phyloP scores from a whole-genome alignment of 2,888 invertebrate species.

The Idaea aversata region DNA sequence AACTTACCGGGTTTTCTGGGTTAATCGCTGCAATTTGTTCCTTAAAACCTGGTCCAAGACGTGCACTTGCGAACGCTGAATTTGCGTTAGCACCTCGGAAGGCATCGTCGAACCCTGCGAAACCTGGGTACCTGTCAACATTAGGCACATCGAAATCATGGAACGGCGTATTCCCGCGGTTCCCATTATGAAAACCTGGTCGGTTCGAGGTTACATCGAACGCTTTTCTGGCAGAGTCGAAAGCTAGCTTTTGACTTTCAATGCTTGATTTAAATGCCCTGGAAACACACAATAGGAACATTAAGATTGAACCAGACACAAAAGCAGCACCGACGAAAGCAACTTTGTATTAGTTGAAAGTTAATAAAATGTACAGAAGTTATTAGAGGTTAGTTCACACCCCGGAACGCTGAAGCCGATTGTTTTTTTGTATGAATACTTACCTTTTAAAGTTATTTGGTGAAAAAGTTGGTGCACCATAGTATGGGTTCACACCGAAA shows the following conservation, averaged over 20 bases:
- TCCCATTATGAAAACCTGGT: constrained; percentile 42
- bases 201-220: constrained; percentile 63
- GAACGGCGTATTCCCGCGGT: constrained; percentile 5
- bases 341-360: constrained; percentile 4
- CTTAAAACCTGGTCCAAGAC: constrained; percentile 74
- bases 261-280: constrained; percentile 60
- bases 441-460: not conserved
- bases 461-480: not conserved
- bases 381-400: not conserved
- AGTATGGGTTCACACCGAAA: not conserved
- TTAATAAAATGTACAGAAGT: constrained; percentile 6
- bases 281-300: constrained; percentile 40
- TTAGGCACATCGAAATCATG: constrained; percentile 24
- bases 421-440: not conserved
- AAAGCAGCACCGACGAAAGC: not conserved
- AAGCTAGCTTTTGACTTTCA: constrained; percentile 58
- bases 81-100: constrained; percentile 37
- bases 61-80: constrained; percentile 76
- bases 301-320: not conserved
- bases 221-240: constrained; percentile 63
- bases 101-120: constrained; percentile 33
- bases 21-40: constrained; percentile 81
- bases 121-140: constrained; percentile 25
- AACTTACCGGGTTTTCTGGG: constrained; percentile 82
- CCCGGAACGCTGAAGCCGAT: not conserved